A percentile compares a stretch with the other conserved stretches of the same genome.
Conservation (phyloP, 2,113 vertebrate species). For the Sialia sialis region DNA sequence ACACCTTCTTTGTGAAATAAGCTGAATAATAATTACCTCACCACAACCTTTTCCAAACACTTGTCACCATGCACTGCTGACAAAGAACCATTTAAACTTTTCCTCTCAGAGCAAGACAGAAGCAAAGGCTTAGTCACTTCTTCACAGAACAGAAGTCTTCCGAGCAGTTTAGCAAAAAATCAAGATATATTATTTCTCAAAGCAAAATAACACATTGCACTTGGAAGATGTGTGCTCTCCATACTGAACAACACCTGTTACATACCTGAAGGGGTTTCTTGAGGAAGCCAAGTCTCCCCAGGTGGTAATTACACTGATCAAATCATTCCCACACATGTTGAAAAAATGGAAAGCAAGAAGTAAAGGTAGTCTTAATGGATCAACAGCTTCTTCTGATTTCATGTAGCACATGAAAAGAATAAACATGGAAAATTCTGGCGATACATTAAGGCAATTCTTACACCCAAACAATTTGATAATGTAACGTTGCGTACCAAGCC, state of each 20-base stretch:
- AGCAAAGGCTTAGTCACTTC: not conserved
- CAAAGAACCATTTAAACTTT: not conserved
- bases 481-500: not conserved
- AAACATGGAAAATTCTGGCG: not conserved
- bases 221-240: not conserved
- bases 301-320: not conserved
- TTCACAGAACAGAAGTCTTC: not conserved
- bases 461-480: slow-evolving; percentile 35
- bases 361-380: not conserved
- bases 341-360: not conserved
- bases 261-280: not conserved
- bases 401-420: not conserved
- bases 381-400: not conserved
- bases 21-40: not conserved
- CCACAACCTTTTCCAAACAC: not conserved
- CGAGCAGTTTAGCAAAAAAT: not conserved
- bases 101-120: not conserved
- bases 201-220: not conserved
- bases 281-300: not conserved
- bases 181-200: not conserved
- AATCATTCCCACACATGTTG: not conserved
- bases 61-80: not conserved
- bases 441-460: slow-evolving; percentile 45
- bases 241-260: not conserved
- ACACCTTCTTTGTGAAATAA: not conserved